Evolutionary conservation across 37 sponge, comb jelly and placozoan genomes (phyloP).

Genomic region (Spongilla lacustris): DNA sequence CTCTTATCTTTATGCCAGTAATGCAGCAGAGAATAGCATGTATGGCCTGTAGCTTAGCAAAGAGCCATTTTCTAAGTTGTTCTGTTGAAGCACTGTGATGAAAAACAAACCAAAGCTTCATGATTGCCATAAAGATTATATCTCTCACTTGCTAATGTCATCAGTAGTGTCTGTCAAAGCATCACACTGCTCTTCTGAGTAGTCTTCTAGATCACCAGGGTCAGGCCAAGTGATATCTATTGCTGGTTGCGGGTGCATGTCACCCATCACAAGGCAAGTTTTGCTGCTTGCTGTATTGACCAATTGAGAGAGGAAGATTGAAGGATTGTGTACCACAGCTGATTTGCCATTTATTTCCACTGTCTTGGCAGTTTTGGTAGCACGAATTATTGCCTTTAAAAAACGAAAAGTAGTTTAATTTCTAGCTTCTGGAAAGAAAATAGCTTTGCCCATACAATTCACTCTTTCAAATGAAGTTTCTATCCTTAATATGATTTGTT

Average conservation of each 20-base stretch:
- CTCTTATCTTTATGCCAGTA: constrained; percentile 55
- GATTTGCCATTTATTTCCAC: not conserved
- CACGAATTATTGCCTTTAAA: not conserved
- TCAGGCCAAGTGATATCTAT: not conserved
- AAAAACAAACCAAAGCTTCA: not conserved
- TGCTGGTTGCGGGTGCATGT: not conserved
- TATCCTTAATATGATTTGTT: no score
- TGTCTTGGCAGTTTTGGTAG: not conserved
- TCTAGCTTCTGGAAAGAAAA: no score
- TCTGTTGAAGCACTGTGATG: not conserved
- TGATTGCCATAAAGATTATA: no score
- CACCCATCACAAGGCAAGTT: constrained; percentile 28
- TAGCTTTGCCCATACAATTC: no score
- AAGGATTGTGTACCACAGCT: constrained; percentile 40
- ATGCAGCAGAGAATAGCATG: constrained; percentile 58
- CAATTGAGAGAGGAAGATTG: constrained; percentile 46
- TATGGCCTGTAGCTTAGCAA: constrained; percentile 55
- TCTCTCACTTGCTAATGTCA: not conserved
- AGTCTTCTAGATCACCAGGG: not conserved
- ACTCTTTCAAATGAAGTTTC: no score
- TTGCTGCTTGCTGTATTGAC: constrained; percentile 69
- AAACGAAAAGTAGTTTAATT: not conserved
- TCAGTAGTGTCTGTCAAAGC: not conserved
- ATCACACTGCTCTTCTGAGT: not conserved
- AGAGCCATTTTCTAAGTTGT: not conserved